A percentile compares a stretch with the other conserved stretches of the same genome.
phyloP scores from a whole-genome alignment of 2,888 invertebrate genomes.

The Drosophila colorata region DNA sequence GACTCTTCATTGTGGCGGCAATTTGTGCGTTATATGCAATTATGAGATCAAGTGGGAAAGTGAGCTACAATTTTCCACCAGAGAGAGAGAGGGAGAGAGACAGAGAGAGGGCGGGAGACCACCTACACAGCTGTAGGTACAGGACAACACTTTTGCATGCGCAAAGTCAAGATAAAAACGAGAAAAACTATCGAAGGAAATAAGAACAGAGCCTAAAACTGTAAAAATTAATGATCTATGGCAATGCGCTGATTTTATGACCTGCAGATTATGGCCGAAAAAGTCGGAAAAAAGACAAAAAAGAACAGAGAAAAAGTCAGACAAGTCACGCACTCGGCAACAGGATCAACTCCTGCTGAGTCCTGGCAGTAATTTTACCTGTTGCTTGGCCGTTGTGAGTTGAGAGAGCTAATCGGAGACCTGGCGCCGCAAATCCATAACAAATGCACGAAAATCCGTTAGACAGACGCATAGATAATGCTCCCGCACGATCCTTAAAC shows the following conservation, averaged over 20 bases:
- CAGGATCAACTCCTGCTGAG: conserved; percentile 40
- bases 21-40: conserved; percentile 71
- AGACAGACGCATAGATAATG: conserved; percentile 66
- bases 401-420: conserved; percentile 52
- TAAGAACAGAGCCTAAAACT: conserved; percentile 45
- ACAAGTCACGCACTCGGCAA: conserved; percentile 55
- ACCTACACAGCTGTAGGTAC: conserved; percentile 59
- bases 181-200: conserved; percentile 1
- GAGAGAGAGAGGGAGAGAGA: not conserved
- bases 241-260: conserved; percentile 67
- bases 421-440: conserved; percentile 82
- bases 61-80: conserved; percentile 47
- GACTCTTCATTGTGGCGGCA: conserved; percentile 44
- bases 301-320: conserved; percentile 41
- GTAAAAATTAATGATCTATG: conserved; percentile 79
- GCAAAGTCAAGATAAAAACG: conserved; percentile 12
- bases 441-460: conserved; percentile 80
- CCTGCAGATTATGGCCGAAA: conserved; percentile 73
- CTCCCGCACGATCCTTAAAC: conserved; percentile 51
- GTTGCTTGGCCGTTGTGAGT: not conserved
- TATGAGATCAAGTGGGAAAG: conserved; percentile 78
- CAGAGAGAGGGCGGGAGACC: conserved; percentile 43
- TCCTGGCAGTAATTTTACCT: conserved; percentile 48
- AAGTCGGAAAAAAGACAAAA: conserved; percentile 5
- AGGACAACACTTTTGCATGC: conserved; percentile 16